Evolutionary conservation across 2,888 invertebrate species (phyloP).

Genomic region (Hypsopygia costalis): DNA sequence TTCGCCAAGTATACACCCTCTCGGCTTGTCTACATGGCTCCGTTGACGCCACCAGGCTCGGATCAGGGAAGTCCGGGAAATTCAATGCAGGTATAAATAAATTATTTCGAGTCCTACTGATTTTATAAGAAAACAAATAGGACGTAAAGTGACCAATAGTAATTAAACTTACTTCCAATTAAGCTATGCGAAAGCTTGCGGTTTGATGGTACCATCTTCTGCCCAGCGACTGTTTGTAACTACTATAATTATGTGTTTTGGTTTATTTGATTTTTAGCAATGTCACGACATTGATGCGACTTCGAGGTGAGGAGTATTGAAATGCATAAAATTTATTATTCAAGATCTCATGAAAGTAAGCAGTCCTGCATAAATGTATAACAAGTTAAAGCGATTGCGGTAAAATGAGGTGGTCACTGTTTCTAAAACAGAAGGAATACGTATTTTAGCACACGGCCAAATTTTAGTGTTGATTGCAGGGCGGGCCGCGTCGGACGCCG

Average conservation of each 20-base stretch:
- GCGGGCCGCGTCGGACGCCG: constrained; percentile 85
- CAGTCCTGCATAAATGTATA: constrained; percentile 28
- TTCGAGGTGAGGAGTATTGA: constrained; percentile 12
- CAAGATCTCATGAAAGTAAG: constrained; percentile 28
- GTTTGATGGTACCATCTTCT: constrained; percentile 61
- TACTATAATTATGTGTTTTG: constrained; percentile 20
- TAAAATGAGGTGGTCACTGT: background rate
- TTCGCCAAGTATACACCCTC: constrained; percentile 70
- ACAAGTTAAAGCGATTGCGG: background rate
- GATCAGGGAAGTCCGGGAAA: constrained; percentile 92
- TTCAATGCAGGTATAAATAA: constrained; percentile 76
- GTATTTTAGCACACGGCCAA: background rate
- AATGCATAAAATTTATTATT: constrained; percentile 22
- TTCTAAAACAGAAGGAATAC: background rate
- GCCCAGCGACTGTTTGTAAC: constrained; percentile 48
- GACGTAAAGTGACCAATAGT: background rate
- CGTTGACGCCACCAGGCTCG: constrained; percentile 92
- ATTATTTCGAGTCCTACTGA: background rate
- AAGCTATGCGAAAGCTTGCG: constrained; percentile 52
- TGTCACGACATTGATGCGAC: constrained; percentile 19
- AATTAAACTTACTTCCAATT: constrained; percentile 8
- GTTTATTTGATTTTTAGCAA: constrained; percentile 24
- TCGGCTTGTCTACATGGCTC: constrained; percentile 87
- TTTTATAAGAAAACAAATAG: background rate
- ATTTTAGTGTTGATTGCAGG: constrained; percentile 54